A percentile compares a stretch with the other conserved stretches of the same genome.
phyloP scores from a whole-genome alignment of 2,888 invertebrate species.

The Biston stratarius region DNA sequence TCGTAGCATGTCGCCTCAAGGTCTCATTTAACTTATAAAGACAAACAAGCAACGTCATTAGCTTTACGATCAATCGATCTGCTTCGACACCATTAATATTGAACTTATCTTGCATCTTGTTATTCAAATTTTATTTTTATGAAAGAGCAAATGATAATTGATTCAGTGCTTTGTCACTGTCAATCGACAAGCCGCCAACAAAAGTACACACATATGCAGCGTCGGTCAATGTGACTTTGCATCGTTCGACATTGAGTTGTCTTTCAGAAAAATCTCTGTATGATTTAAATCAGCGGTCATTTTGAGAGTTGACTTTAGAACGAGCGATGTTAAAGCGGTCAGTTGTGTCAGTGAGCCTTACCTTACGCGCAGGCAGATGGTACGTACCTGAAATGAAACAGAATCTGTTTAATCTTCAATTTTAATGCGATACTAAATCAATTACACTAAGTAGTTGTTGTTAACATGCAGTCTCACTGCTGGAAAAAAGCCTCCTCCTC shows the following conservation, averaged over 20 bases:
- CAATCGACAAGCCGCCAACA: slow-evolving; percentile 35
- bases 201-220: slow-evolving; percentile 28
- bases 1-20: slow-evolving; percentile 30
- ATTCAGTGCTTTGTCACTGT: slow-evolving; percentile 35
- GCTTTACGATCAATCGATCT: slow-evolving; percentile 13
- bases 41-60: slow-evolving; percentile 29
- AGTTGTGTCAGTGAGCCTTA: slow-evolving; percentile 54
- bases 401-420: slow-evolving; percentile 59
- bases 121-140: slow-evolving; percentile 25
- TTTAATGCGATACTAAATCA: slow-evolving; percentile 54
- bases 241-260: slow-evolving; percentile 44
- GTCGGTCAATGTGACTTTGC: slow-evolving; percentile 44
- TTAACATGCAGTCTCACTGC: no score
- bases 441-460: not conserved
- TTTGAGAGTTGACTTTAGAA: slow-evolving; percentile 47
- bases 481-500: no score
- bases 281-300: slow-evolving; percentile 50
- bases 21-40: slow-evolving; percentile 23
- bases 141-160: slow-evolving; percentile 15
- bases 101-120: slow-evolving; percentile 13
- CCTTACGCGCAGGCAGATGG: slow-evolving; percentile 49
- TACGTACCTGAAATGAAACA: slow-evolving; percentile 54
- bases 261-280: slow-evolving; percentile 48
- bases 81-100: slow-evolving; percentile 10
- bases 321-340: slow-evolving; percentile 49